phyloP scores from a whole-genome alignment of 2,888 invertebrate genomes.

The Tenodera sinensis region DNA sequence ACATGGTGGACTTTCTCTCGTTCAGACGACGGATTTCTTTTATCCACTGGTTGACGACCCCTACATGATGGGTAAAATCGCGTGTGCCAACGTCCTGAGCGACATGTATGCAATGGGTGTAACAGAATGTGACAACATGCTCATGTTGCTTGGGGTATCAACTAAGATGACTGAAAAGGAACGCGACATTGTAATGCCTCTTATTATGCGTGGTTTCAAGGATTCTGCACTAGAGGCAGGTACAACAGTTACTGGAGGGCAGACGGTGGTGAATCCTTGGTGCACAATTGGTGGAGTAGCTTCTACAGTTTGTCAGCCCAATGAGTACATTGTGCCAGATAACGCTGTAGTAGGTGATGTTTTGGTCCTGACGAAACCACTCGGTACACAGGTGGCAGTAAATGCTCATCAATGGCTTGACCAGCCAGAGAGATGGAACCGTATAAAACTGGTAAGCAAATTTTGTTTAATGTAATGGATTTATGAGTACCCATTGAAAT shows the following conservation, averaged over 20 bases:
- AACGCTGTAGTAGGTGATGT: conserved; percentile 75
- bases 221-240: conserved; percentile 70
- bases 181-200: conserved; percentile 66
- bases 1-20: conserved; percentile 66
- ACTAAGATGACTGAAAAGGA: conserved; percentile 73
- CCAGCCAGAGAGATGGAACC: conserved; percentile 72
- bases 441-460: conserved; percentile 51
- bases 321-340: conserved; percentile 75
- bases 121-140: conserved; percentile 74
- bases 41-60: conserved; percentile 85
- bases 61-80: conserved; percentile 71
- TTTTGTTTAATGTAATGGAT: not conserved
- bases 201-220: conserved; percentile 75
- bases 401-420: conserved; percentile 79
- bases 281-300: conserved; percentile 82
- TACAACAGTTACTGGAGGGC: conserved; percentile 66
- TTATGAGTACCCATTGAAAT: too few relatives aligned
- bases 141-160: conserved; percentile 71
- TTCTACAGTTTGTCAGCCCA: conserved; percentile 64
- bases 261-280: conserved; percentile 79
- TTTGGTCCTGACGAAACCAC: conserved; percentile 77
- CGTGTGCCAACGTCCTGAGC: conserved; percentile 79
- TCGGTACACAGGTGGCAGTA: conserved; percentile 83
- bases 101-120: conserved; percentile 84
- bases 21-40: conserved; percentile 87